phyloP scores from a whole-genome alignment of 2,888 invertebrate genomes.

The Melanostoma scalare region DNA sequence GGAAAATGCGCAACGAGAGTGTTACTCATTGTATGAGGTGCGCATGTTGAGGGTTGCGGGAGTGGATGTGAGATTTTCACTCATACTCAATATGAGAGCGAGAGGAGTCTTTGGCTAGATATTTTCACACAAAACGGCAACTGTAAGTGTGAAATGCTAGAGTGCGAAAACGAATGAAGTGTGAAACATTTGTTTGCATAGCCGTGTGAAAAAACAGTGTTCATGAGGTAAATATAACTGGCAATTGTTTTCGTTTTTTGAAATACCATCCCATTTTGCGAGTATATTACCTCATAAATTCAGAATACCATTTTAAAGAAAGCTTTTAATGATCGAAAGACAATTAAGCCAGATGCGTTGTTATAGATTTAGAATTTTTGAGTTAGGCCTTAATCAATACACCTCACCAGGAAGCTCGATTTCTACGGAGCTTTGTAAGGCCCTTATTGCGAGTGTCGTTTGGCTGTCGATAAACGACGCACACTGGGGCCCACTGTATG shows the following conservation, averaged over 20 bases:
- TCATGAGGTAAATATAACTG: background rate
- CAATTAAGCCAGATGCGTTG: no score
- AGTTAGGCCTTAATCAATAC: no score
- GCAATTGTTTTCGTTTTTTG: no score
- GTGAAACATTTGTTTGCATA: slow-evolving; percentile 15
- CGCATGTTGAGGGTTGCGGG: slow-evolving; percentile 34
- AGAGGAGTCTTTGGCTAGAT: background rate
- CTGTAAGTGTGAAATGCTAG: slow-evolving; percentile 17
- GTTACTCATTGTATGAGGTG: slow-evolving; percentile 25
- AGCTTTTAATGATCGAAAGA: no score
- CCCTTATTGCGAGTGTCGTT: no score
- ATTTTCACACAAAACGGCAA: slow-evolving; percentile 6
- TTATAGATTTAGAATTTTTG: no score
- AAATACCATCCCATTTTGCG: no score
- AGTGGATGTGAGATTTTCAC: slow-evolving; percentile 20
- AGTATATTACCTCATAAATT: no score
- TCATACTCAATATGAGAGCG: slow-evolving; percentile 10
- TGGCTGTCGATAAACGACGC: no score
- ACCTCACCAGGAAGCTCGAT: no score
- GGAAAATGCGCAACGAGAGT: slow-evolving; percentile 62
- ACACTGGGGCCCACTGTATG: no score
- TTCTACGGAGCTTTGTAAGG: no score
- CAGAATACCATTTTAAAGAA: background rate
- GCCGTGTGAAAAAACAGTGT: slow-evolving; percentile 1
- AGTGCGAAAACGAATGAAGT: background rate